Conservation (phyloP, 2,113 vertebrate genomes). For the Platycercus adscitus region DNA sequence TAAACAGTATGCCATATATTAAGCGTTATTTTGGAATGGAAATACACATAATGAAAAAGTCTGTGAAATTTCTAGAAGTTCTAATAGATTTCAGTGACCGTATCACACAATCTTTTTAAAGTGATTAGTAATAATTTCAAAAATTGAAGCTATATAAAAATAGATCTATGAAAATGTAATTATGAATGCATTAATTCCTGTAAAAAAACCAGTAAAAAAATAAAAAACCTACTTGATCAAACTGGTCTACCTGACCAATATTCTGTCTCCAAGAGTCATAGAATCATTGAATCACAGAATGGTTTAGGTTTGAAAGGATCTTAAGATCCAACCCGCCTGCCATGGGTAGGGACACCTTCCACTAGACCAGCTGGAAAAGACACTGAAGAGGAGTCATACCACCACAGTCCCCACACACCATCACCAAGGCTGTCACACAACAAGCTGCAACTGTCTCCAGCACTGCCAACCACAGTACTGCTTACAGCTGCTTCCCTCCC, state of each 20-base stretch:
- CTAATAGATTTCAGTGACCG: neutral
- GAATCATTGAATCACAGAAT: neutral
- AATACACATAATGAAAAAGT: neutral
- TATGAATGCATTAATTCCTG: neutral
- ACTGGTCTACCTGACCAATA: neutral
- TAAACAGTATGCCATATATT: neutral
- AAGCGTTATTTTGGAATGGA: neutral
- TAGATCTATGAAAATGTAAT: neutral
- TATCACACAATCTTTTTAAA: neutral
- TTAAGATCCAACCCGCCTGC: neutral
- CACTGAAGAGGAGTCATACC: fast-evolving
- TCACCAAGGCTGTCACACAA: neutral
- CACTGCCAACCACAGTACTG: neutral
- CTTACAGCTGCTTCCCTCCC: neutral
- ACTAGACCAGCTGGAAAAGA: neutral
- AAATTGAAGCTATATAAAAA: neutral
- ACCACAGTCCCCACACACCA: neutral
- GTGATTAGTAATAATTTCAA: neutral
- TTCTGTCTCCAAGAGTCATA: neutral
- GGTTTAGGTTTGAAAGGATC: neutral
- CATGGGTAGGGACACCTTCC: neutral
- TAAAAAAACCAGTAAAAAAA: neutral
- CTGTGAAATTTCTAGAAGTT: neutral
- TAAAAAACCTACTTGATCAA: neutral
- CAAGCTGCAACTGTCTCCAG: neutral